Base-by-base conservation (phyloP, 2,888 invertebrate genomes). In the Xestobium rufovillosum region DNA sequence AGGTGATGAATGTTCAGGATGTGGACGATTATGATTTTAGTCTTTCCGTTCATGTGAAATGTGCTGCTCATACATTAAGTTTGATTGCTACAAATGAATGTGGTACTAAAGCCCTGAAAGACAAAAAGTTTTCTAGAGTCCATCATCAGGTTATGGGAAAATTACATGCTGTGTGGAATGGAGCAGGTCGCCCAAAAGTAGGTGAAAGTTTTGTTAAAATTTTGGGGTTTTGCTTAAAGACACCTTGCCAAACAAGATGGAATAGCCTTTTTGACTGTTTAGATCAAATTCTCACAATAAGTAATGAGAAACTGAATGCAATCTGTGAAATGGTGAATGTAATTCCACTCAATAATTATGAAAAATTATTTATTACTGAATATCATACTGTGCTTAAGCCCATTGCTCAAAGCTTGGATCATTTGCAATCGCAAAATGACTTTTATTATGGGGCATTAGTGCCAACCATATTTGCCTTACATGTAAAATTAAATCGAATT, bases 1-100 rank as follows among this genome's bases (percentile, higher is more conserved):
- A 28, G 28, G 28, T 6, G 12, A 8, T 8, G 10, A 28, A 6
- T 6, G 8, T 10, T 12, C n/a, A 4, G 12, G 23, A 9, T 14
- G 35, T 17, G 8, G n/a, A 11, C 16, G 16, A 25, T 25, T 13
- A 14, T 33, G 25, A 35, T 34, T 30, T 30, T 28, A 16, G 14
- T 11, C 31, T 44, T 26, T 37, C 42, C 8, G 35, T 26, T 9
- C 44, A 44, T 31, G 10, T 29, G 13, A 29, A 38, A 25, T 44
- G 45, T 31, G 38, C 38, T 9, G 33, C 26, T 26, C 45, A 43
- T 29, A 45, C 45, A 9, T 29, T 42, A 26, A 39, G 38, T 38
- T 26, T 44, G n/a, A 34, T 42, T 15, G 37, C 33, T 17, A 38
- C 38, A 11, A 39, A 30, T 11, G 42, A 43, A 10, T 11, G 26